Percentiles rank a stretch among this genome's conserved stretches.
Evolutionary conservation across 2,888 invertebrate genomes (phyloP).

Genomic region (Ischnus inquisitorius): DNA sequence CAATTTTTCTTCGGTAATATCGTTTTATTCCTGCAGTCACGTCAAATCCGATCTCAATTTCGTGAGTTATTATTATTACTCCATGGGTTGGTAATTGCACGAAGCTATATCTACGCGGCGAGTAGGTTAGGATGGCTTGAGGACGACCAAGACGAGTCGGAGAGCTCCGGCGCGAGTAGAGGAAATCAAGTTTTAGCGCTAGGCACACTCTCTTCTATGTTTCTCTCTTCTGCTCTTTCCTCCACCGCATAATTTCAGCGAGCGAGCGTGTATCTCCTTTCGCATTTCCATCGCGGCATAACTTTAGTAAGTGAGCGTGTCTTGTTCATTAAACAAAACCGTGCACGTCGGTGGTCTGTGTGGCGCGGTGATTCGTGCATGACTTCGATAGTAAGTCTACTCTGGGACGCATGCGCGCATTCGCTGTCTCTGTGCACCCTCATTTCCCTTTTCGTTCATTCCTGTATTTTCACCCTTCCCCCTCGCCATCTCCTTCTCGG

Average conservation of each 20-base stretch:
- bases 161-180: slow-evolving; percentile 21
- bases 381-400: neutral
- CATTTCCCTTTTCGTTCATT: slow-evolving; percentile 5
- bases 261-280: too few relatives aligned
- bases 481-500: neutral
- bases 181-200: slow-evolving; percentile 62
- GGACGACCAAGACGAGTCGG: slow-evolving; percentile 39
- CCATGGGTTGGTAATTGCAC: slow-evolving; percentile 70
- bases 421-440: neutral
- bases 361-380: neutral
- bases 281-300: neutral
- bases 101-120: slow-evolving; percentile 42
- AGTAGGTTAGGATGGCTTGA: slow-evolving; percentile 47
- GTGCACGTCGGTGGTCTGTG: neutral
- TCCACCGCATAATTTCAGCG: too few relatives aligned
- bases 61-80: slow-evolving; percentile 66
- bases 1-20: neutral
- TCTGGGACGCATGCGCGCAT: neutral
- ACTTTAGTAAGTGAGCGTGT: neutral
- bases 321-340: slow-evolving; percentile 26
- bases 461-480: neutral
- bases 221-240: slow-evolving; percentile 12
- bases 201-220: slow-evolving; percentile 19
- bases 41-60: slow-evolving; percentile 57
- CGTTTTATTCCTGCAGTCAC: neutral